Evolutionary conservation across 1,140 invertebrate genomes (phyloP), one percentile per base, ranked within the genome.

Genomic region (Coboldia fuscipes): DNA sequence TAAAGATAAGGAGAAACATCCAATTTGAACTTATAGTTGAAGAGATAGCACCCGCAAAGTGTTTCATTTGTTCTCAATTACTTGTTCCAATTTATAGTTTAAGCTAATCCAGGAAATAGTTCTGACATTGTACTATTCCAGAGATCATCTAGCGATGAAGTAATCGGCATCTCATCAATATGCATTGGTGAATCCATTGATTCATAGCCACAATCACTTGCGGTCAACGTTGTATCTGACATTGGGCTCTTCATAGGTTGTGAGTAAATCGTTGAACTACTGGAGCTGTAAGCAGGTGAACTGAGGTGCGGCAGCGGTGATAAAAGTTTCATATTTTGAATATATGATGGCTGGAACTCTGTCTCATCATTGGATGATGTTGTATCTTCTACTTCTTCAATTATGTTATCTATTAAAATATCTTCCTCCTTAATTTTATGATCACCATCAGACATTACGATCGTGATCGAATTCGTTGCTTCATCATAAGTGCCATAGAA

Each of bases 401-500:
- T 46, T 33, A 45, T 49, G 21, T 4, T 9, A 53, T 47, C 29
- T 54, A 51, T 31, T 57, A 47, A 5, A 60, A n/a, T 48, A 29
- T 62, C 62, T 38, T 68, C 66, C 16, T 58, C 58, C 2, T 66
- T 36, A 28, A 42, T 45, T 2, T 54, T 52, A 35, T 68, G 61
- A 17, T 71, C 63, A 41, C 69, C 66, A 24, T 63, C 65, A 3
- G 67, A 61, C 41, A 75, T 68, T 33, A 77, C 63, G 2, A 80
- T 70, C 0, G 72, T 77, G 17, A 78, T 67, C 32, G 69, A 74
- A 44, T 78, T 74, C 3, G 68, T 72, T 30, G 61, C 62, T 45
- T 75, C 72, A 45, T 76, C 70, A 36, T 69, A 72, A 20, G 68
- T 75, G 10, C 72, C 72, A 36, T 72, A 75, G 28, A 76, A 69